Evolutionary conservation across 1,140 invertebrate species (phyloP).

Genomic region (Drosophila ironensis): DNA sequence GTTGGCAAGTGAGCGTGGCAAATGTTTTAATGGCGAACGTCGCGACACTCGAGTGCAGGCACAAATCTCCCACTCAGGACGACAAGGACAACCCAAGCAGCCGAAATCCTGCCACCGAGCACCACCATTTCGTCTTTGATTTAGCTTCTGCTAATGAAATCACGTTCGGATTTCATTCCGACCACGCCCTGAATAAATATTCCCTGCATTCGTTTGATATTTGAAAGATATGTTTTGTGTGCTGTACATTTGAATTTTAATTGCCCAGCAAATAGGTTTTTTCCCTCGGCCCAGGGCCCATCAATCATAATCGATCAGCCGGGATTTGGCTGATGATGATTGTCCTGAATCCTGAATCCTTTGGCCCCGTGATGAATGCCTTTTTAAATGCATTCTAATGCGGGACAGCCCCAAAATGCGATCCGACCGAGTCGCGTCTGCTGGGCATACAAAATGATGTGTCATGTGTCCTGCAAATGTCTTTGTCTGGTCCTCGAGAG

Average conservation of each 20-base stretch:
- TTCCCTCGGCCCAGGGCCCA: slow-evolving; percentile 23
- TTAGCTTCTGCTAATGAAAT: slow-evolving; percentile 65
- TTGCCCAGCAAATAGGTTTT: slow-evolving; percentile 39
- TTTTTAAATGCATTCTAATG: slow-evolving; percentile 79
- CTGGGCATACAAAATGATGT: slow-evolving; percentile 55
- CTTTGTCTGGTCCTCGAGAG: slow-evolving; percentile 62
- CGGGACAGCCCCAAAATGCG: slow-evolving; percentile 43
- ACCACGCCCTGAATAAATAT: slow-evolving; percentile 29
- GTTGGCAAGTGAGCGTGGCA: slow-evolving; percentile 67
- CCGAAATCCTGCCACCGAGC: no score
- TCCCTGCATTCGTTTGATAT: slow-evolving; percentile 14
- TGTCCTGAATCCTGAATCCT: slow-evolving; percentile 56
- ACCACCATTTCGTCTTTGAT: slow-evolving; percentile 53
- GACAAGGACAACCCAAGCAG: slow-evolving; percentile 14
- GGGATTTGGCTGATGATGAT: slow-evolving; percentile 50
- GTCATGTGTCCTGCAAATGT: slow-evolving; percentile 41
- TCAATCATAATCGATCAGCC: slow-evolving; percentile 76
- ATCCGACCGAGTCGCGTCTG: slow-evolving; percentile 15
- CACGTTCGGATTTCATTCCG: slow-evolving; percentile 45
- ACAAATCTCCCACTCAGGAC: background rate
- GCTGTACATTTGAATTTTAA: slow-evolving; percentile 79
- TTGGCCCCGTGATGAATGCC: slow-evolving; percentile 56
- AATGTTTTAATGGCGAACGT: slow-evolving; percentile 72
- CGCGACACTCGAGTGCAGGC: slow-evolving; percentile 72
- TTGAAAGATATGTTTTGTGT: slow-evolving; percentile 14